phyloP scores from a whole-genome alignment of 2,113 vertebrate genomes.

The Crotalus tigris region DNA sequence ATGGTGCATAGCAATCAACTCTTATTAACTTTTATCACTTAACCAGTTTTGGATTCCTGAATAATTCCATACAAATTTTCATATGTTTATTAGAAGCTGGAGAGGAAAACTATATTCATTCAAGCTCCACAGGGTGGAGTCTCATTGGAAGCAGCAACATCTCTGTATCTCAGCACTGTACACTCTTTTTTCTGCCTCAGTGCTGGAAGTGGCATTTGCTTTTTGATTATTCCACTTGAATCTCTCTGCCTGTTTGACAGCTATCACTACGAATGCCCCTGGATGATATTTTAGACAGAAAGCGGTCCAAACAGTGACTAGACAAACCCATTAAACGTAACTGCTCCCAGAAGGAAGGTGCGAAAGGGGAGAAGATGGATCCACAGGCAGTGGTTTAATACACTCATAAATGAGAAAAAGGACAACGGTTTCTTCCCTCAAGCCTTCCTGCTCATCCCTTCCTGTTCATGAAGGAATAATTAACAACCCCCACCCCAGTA shows the following conservation, averaged over 20 bases:
- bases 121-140: constrained; percentile 56
- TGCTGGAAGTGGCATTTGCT: not conserved
- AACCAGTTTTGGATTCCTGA: not conserved
- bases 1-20: not conserved
- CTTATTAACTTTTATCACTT: not conserved
- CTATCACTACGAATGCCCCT: not conserved
- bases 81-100: not conserved
- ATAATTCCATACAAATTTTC: not conserved
- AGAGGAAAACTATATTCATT: not conserved
- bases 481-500: not conserved
- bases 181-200: constrained; percentile 33
- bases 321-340: not conserved
- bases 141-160: constrained; percentile 48
- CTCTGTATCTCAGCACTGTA: constrained; percentile 18
- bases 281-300: not conserved
- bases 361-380: not conserved
- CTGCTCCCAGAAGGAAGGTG: not conserved
- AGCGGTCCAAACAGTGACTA: not conserved
- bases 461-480: not conserved
- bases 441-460: not conserved
- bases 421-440: not conserved
- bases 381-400: not conserved
- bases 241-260: not conserved
- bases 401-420: not conserved
- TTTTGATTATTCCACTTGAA: not conserved